Evolutionary conservation across 2,113 vertebrate species (phyloP).

Genomic region (Prinia subflava): DNA sequence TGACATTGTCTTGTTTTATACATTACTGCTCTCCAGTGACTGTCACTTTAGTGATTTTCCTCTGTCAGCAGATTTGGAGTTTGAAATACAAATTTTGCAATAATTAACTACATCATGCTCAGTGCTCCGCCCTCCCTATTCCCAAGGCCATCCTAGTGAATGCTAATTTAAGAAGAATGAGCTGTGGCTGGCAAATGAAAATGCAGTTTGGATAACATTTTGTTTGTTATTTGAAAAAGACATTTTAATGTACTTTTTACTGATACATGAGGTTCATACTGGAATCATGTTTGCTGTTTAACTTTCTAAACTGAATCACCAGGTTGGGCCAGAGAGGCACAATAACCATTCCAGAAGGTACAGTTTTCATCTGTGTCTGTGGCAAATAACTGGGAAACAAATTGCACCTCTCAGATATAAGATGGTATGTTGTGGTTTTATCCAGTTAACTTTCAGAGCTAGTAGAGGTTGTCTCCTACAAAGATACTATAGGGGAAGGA

Average conservation of each 20-base stretch:
- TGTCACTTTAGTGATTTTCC: background rate
- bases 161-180: background rate
- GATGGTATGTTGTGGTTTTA: background rate
- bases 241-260: background rate
- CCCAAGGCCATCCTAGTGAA: background rate
- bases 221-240: background rate
- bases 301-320: background rate
- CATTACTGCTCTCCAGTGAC: background rate
- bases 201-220: background rate
- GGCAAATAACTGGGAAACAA: background rate
- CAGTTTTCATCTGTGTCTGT: background rate
- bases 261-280: background rate
- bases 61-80: conserved; percentile 20
- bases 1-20: conserved; percentile 36
- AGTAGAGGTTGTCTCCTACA: background rate
- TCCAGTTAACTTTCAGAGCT: background rate
- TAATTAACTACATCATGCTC: background rate
- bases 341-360: background rate
- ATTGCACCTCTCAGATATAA: background rate
- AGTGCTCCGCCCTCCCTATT: background rate
- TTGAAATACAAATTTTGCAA: conserved; percentile 2
- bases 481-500: background rate
- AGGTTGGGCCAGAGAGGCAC: background rate
- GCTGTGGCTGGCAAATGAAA: background rate
- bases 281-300: background rate